Evolutionary conservation across 2,113 vertebrate genomes (phyloP).

Genomic region (Nesogale talazaci): DNA sequence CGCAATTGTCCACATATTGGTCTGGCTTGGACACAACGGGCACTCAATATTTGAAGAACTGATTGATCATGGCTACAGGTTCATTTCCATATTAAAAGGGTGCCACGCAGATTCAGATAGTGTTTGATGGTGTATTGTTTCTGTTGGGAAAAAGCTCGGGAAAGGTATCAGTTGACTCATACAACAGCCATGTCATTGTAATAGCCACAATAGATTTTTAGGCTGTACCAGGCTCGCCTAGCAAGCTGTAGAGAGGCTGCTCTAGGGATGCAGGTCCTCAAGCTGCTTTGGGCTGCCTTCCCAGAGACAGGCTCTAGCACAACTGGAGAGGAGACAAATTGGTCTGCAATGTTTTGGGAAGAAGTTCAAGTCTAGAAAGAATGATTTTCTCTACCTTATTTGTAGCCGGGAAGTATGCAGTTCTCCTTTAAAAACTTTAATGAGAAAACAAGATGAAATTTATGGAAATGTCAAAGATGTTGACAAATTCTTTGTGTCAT

Average conservation of each 20-base stretch:
- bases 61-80: not conserved
- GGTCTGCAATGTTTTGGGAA: not conserved
- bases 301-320: not conserved
- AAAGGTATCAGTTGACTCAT: not conserved
- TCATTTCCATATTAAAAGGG: not conserved
- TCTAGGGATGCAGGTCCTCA: not conserved
- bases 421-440: constrained; percentile 36
- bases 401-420: constrained; percentile 16
- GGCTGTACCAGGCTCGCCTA: no score
- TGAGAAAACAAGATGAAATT: not conserved
- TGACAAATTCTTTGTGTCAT: not conserved
- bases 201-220: not conserved
- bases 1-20: not conserved
- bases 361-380: constrained; percentile 22
- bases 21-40: no score
- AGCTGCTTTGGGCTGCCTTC: not conserved
- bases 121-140: not conserved
- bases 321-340: not conserved
- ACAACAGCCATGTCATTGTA: not conserved
- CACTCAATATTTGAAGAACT: not conserved
- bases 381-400: not conserved
- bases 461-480: constrained; percentile 40
- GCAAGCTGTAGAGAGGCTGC: not conserved
- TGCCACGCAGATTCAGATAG: not conserved
- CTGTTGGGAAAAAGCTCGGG: no score